Evolutionary conservation across 2,113 vertebrate genomes (phyloP).

Genomic region (Colinus virginianus): DNA sequence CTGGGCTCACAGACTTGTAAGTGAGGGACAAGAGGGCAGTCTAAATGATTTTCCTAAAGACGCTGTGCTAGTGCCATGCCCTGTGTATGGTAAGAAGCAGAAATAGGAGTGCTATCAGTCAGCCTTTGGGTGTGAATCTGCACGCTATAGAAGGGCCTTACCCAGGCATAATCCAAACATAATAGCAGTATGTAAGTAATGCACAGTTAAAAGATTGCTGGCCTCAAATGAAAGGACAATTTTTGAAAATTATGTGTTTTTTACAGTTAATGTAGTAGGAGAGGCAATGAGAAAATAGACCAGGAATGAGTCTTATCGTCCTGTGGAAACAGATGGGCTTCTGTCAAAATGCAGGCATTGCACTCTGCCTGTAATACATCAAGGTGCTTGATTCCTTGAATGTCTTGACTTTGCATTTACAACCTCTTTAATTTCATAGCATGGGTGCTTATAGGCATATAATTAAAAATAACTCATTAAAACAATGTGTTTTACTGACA

Average conservation of each 20-base stretch:
- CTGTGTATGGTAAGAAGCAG: background rate
- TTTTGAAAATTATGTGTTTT: background rate
- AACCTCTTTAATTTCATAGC: background rate
- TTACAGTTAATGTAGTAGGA: background rate
- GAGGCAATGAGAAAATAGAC: background rate
- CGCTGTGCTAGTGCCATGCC: background rate
- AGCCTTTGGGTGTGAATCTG: background rate
- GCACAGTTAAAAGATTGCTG: background rate
- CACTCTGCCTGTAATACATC: background rate
- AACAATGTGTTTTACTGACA: background rate
- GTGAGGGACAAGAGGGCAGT: background rate
- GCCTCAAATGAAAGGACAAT: background rate
- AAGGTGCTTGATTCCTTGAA: background rate
- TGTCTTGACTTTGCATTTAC: background rate
- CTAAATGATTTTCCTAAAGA: background rate
- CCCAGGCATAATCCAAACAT: background rate
- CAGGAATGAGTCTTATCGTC: background rate
- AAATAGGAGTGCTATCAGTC: background rate
- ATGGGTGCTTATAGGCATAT: background rate
- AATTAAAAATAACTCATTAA: conserved; percentile 43
- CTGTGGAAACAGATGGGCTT: background rate
- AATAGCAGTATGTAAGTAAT: background rate
- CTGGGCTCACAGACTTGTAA: background rate
- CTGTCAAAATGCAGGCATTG: background rate
- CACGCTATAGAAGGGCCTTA: background rate